Conservation (phyloP, 2,888 invertebrate genomes). For the Cheilosia grossa region DNA sequence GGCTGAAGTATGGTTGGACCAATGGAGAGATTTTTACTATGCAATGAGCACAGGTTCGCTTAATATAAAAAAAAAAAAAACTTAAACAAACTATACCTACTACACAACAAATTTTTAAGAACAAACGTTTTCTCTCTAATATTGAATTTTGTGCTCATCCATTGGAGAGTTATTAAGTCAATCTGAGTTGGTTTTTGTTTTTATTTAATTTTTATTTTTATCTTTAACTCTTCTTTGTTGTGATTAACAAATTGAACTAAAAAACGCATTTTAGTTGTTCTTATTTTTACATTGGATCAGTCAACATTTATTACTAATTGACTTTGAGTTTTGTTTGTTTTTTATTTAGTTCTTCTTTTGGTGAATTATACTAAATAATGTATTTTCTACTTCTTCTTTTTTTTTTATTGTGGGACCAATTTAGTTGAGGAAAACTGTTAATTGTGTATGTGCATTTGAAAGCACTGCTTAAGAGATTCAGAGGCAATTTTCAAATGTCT, state of each 20-base stretch:
- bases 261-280: constrained; percentile 10
- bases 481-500: constrained; percentile 24
- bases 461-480: constrained; percentile 23
- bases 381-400: constrained; percentile 23
- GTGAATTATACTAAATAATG: constrained; percentile 45
- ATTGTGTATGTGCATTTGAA: constrained; percentile 28
- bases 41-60: constrained; percentile 98
- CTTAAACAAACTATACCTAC: constrained; percentile 39
- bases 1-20: constrained; percentile 99
- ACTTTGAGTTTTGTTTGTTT: constrained; percentile 35
- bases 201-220: constrained; percentile 18
- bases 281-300: constrained; percentile 20
- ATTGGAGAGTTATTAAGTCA: constrained; percentile 60
- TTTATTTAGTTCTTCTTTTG: constrained; percentile 19
- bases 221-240: constrained; percentile 39
- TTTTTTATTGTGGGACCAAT: constrained; percentile 7
- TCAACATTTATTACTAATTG: constrained; percentile 57
- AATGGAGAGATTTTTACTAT: constrained; percentile 99
- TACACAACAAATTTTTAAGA: constrained; percentile 56
- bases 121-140: constrained; percentile 63
- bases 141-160: constrained; percentile 79
- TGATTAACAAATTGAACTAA: constrained; percentile 69
- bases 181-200: constrained; percentile 28
- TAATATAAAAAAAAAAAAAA: constrained; percentile 64
- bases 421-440: constrained; percentile 21